Evolutionary conservation across 2,888 invertebrate species (phyloP).

Genomic region (Cremastinae sp.): DNA sequence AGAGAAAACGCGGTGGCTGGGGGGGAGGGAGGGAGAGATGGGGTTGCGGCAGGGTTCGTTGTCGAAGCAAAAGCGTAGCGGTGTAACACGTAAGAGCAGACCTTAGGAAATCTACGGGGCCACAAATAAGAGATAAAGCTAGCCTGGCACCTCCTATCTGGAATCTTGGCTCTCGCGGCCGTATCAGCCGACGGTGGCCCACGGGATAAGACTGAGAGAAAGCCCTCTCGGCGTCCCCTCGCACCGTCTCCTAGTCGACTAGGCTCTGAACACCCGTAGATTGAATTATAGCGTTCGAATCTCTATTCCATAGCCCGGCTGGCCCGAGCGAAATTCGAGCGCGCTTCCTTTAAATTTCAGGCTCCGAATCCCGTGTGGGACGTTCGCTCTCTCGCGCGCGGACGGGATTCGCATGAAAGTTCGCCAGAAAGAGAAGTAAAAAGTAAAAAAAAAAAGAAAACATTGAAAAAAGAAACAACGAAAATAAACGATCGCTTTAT

Average conservation of each 20-base stretch:
- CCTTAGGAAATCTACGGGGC: conserved; percentile 70
- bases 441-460: not conserved
- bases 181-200: conserved; percentile 59
- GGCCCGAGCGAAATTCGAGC: conserved; percentile 43
- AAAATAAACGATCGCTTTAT: conserved; percentile 11
- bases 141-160: conserved; percentile 69
- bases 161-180: conserved; percentile 64
- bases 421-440: not conserved
- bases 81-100: conserved; percentile 52
- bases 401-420: not conserved
- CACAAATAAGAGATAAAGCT: conserved; percentile 75
- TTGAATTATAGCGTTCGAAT: conserved; percentile 71
- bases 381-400: conserved; percentile 27
- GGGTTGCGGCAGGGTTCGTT: not conserved
- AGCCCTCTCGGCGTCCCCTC: conserved; percentile 46
- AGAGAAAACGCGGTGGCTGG: conserved; percentile 23
- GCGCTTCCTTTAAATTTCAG: conserved; percentile 55
- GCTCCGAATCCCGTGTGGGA: conserved; percentile 39
- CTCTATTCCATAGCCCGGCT: conserved; percentile 36
- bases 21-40: conserved; percentile 1
- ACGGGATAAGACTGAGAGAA: conserved; percentile 64
- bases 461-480: not conserved
- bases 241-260: conserved; percentile 23
- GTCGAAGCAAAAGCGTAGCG: conserved; percentile 36
- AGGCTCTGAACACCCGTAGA: conserved; percentile 63